Percentiles rank a stretch among this genome's conserved stretches.
These are phyloP conservation scores for Ploceus nigricollis DNA, from an alignment of 2,113 vertebrate species.

Conservation along the genomic window DNA sequence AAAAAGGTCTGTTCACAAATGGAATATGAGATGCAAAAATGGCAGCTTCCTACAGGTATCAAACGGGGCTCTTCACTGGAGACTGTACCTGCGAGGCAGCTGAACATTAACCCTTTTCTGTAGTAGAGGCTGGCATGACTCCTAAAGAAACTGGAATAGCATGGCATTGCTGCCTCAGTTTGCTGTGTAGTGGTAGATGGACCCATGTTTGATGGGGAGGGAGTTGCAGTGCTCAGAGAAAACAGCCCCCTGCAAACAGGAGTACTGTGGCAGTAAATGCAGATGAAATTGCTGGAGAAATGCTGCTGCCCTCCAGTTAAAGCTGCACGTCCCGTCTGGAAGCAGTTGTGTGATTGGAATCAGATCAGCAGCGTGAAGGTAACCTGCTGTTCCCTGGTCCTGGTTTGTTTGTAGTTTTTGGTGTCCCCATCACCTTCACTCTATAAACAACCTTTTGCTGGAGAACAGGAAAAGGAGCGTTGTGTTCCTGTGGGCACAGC, in stretches of 20 bases:
- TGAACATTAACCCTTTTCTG: not conserved
- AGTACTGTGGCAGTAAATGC: not conserved
- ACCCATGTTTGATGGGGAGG: not conserved
- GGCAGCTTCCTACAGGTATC: slow-evolving; percentile 39
- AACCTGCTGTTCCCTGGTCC: not conserved
- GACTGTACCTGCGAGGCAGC: not conserved
- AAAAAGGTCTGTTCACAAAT: slow-evolving; percentile 27
- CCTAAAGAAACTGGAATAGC: not conserved
- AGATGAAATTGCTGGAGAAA: not conserved
- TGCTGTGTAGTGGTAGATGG: not conserved
- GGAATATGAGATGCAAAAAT: slow-evolving; percentile 29
- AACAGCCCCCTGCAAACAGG: not conserved
- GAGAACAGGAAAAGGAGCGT: not conserved
- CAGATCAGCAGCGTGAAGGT: not conserved
- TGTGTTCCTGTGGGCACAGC: accelerated
- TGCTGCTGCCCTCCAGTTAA: not conserved
- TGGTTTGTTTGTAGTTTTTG: not conserved
- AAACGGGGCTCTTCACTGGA: not conserved
- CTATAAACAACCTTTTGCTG: not conserved
- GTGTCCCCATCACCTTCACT: not conserved
- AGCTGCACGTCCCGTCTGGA: not conserved
- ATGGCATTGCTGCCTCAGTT: not conserved
- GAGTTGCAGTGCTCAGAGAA: not conserved
- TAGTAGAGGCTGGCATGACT: not conserved
- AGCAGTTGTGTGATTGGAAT: not conserved